These are phyloP conservation scores for Cercopithecus mona DNA, from an alignment of 2,113 vertebrate species.

Conservation along the genomic window DNA sequence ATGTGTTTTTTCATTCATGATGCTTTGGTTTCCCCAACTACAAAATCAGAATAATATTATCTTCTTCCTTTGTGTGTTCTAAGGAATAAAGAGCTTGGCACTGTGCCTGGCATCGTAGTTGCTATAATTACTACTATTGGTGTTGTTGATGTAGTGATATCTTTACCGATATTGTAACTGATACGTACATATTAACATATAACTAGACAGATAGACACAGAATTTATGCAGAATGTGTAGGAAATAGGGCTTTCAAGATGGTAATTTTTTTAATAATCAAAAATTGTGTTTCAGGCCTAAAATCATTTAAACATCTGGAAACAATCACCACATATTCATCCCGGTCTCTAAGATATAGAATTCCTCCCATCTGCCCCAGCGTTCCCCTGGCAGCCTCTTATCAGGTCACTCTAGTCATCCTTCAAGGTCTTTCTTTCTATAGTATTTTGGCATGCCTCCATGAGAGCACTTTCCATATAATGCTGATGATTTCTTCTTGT, in stretches of 20 bases:
- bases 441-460: background rate
- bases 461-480: background rate
- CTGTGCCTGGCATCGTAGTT: background rate
- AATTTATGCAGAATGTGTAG: background rate
- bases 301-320: slow-evolving; percentile 26
- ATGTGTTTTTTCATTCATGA: background rate
- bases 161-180: background rate
- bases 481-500: background rate
- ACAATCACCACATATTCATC: background rate
- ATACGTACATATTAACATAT: background rate
- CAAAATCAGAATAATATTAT: background rate
- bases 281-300: background rate
- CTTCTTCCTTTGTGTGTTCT: background rate
- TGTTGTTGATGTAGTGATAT: background rate
- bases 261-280: background rate
- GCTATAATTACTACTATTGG: background rate
- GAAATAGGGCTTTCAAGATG: background rate
- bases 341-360: background rate
- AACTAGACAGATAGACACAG: background rate
- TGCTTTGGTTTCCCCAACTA: background rate
- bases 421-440: background rate
- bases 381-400: background rate
- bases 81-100: background rate
- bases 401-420: background rate
- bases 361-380: background rate